These are phyloP conservation scores for Lithophane leautieri DNA, from an alignment of 2,888 invertebrate species.

Conservation along the genomic window DNA sequence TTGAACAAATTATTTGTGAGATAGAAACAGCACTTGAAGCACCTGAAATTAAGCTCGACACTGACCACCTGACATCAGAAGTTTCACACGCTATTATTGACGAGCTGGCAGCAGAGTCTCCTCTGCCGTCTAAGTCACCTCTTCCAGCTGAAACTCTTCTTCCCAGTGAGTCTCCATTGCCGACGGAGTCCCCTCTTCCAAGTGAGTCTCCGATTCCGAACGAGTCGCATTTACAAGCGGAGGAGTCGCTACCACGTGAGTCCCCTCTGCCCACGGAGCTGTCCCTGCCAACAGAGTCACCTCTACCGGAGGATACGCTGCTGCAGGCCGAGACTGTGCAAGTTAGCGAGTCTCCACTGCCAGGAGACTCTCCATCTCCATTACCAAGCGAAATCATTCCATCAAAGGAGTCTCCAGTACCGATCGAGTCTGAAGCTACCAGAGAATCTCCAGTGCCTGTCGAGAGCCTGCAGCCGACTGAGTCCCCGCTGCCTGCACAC, in stretches of 20 bases:
- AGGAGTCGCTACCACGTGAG: constrained; percentile 60
- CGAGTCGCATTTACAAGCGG: constrained; percentile 66
- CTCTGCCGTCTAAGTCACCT: constrained; percentile 58
- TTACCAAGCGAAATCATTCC: constrained; percentile 59
- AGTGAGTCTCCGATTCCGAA: constrained; percentile 64
- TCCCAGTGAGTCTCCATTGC: constrained; percentile 66
- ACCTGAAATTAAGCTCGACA: constrained; percentile 63
- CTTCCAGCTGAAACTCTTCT: constrained; percentile 56
- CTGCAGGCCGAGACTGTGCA: constrained; percentile 60
- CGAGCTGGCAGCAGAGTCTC: constrained; percentile 50
- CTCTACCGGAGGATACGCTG: constrained; percentile 58
- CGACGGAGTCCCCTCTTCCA: constrained; percentile 63
- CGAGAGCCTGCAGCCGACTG: constrained; percentile 48
- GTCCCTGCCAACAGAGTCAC: constrained; percentile 62
- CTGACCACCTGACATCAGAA: constrained; percentile 54
- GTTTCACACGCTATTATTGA: constrained; percentile 42
- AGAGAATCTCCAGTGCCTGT: constrained; percentile 37
- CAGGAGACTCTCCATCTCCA: constrained; percentile 56
- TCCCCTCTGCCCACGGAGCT: constrained; percentile 65
- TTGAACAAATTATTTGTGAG: constrained; percentile 48
- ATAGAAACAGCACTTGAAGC: constrained; percentile 47
- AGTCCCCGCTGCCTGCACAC: constrained; percentile 52
- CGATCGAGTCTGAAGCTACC: constrained; percentile 29
- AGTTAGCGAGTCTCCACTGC: constrained; percentile 63
- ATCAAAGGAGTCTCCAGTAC: constrained; percentile 45